These are phyloP conservation scores for Thalassophryne amazonica DNA, from an alignment of 2,797 vertebrate species.

Conservation along the genomic window DNA sequence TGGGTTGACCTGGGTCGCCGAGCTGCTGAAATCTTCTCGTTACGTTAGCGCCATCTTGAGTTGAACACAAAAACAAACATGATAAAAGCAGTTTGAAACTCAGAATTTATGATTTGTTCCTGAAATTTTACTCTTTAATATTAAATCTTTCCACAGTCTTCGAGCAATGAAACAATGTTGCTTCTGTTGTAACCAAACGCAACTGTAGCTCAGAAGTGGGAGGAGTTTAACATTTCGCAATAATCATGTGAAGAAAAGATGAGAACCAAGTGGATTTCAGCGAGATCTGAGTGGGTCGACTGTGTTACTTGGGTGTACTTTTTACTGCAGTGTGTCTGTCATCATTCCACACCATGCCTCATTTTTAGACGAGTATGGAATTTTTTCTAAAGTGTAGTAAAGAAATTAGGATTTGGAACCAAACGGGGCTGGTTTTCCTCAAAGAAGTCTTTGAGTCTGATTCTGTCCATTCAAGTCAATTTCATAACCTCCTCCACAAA, in stretches of 20 bases:
- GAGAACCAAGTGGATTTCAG: neutral
- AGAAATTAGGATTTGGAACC: slow-evolving; percentile 18
- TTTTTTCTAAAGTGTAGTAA: slow-evolving; percentile 25
- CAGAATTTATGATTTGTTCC: no score
- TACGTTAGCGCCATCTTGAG: no score
- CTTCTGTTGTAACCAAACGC: neutral
- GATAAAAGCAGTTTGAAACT: no score
- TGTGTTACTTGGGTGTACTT: slow-evolving; percentile 21
- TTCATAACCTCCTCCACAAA: neutral
- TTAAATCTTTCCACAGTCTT: no score
- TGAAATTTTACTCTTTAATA: no score
- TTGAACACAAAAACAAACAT: no score
- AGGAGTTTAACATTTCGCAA: neutral
- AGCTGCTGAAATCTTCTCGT: neutral
- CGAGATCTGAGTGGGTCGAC: slow-evolving; percentile 7
- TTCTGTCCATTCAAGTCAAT: neutral
- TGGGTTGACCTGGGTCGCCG: slow-evolving; percentile 25
- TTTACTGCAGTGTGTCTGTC: slow-evolving; percentile 8
- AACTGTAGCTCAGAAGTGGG: neutral
- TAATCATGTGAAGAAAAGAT: neutral
- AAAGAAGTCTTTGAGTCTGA: slow-evolving; percentile 3
- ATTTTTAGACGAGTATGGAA: slow-evolving; percentile 24
- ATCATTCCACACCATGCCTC: slow-evolving; percentile 56
- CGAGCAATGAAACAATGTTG: no score
- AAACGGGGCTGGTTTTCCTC: slow-evolving; percentile 26